Percentiles rank a stretch among this genome's conserved stretches.
Conservation (phyloP, 2,888 invertebrate species). For the Tanypteryx hageni region DNA sequence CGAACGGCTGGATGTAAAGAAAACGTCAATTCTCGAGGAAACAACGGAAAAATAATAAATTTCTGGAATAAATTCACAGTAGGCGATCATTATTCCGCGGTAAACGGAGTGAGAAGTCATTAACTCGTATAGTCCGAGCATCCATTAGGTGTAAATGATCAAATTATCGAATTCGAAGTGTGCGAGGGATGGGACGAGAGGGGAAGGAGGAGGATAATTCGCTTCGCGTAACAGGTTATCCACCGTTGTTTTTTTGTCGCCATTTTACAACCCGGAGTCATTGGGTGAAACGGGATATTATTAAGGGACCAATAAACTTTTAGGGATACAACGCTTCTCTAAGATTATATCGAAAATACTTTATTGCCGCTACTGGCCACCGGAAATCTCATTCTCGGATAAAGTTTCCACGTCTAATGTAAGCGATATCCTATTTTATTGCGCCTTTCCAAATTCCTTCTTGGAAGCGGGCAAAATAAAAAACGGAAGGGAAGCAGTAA, state of each 20-base stretch:
- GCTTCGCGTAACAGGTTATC: conserved; percentile 41
- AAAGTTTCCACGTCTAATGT: conserved; percentile 58
- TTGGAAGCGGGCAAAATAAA: conserved; percentile 39
- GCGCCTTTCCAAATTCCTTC: conserved; percentile 51
- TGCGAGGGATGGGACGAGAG: neutral
- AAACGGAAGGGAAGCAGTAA: conserved; percentile 39
- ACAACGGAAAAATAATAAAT: no score
- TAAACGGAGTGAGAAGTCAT: neutral
- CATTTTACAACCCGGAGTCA: conserved; percentile 51
- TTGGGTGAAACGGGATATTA: conserved; percentile 48
- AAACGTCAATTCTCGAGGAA: no score
- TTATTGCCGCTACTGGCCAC: conserved; percentile 63
- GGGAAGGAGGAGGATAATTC: neutral
- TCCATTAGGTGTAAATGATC: conserved; percentile 38
- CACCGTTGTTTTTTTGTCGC: neutral
- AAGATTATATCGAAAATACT: conserved; percentile 62
- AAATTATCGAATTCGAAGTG: conserved; percentile 16
- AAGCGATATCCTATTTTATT: conserved; percentile 63
- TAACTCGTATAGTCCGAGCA: conserved; percentile 39
- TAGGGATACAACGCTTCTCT: conserved; percentile 31
- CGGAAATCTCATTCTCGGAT: conserved; percentile 55
- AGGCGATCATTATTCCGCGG: neutral
- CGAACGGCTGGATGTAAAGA: no score
- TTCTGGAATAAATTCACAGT: no score
- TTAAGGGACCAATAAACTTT: conserved; percentile 58